Evolutionary conservation across 2,888 invertebrate species (phyloP).

Genomic region (Laothoe populi): DNA sequence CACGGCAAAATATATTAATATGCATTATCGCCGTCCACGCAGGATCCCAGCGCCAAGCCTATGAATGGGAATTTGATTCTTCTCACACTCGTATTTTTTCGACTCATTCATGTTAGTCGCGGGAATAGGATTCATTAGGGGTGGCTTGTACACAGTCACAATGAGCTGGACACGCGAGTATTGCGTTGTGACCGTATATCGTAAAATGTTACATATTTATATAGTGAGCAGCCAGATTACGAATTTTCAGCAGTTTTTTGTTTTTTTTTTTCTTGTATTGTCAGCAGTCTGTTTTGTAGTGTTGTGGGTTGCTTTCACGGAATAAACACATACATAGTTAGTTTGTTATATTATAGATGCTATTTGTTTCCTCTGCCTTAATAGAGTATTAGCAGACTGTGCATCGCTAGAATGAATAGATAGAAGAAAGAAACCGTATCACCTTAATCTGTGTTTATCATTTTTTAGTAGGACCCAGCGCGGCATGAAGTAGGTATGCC

Average conservation of each 20-base stretch:
- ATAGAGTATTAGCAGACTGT: background rate
- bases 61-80: conserved; percentile 26
- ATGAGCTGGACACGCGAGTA: conserved; percentile 61
- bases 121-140: conserved; percentile 73
- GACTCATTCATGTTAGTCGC: conserved; percentile 67
- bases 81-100: conserved; percentile 44
- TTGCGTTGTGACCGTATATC: conserved; percentile 22
- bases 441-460: background rate
- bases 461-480: background rate
- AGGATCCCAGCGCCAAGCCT: conserved; percentile 32
- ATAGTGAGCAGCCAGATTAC: background rate
- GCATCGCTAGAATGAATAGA: background rate
- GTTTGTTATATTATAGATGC: background rate
- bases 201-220: background rate
- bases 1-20: conserved; percentile 15
- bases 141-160: conserved; percentile 65
- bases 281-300: no score
- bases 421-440: background rate
- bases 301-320: no score
- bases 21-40: conserved; percentile 45
- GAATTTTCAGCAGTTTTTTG: background rate
- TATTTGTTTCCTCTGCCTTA: background rate
- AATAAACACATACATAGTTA: no score
- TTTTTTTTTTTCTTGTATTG: no score
- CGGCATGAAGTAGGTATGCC: background rate